A percentile compares a stretch with the other conserved stretches of the same genome.
Conservation (phyloP, 2,888 invertebrate genomes). For the Rhagophthalmus giganteus region DNA sequence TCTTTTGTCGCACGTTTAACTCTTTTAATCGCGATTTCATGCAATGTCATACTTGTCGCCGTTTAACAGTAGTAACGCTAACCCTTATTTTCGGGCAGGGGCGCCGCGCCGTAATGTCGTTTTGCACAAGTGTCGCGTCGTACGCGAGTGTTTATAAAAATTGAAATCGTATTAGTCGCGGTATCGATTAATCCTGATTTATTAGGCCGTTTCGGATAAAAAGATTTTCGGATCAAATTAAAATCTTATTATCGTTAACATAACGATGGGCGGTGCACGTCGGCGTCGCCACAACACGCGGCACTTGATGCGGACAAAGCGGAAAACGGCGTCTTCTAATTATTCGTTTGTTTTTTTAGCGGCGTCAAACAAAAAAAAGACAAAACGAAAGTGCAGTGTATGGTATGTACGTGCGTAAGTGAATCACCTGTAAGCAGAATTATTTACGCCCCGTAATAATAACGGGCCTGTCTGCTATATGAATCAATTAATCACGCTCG, state of each 20-base stretch:
- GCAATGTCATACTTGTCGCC: slow-evolving; percentile 52
- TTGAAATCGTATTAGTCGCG: slow-evolving; percentile 22
- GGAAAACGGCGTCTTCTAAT: too few relatives aligned
- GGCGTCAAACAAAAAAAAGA: too few relatives aligned
- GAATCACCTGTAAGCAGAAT: slow-evolving; percentile 51
- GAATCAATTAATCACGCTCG: slow-evolving; percentile 56
- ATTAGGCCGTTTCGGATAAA: slow-evolving; percentile 14
- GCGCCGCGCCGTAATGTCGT: neutral
- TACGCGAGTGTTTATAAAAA: slow-evolving; percentile 23
- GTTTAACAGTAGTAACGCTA: slow-evolving; percentile 40
- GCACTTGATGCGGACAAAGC: too few relatives aligned
- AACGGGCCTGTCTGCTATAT: slow-evolving; percentile 49
- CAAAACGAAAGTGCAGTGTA: too few relatives aligned
- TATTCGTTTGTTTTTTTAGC: too few relatives aligned
- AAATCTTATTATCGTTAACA: slow-evolving; percentile 6
- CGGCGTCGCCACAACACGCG: too few relatives aligned
- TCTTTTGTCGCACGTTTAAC: slow-evolving; percentile 52
- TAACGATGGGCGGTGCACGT: neutral
- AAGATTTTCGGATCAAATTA: slow-evolving; percentile 13
- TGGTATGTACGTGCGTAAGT: too few relatives aligned
- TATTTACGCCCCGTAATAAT: slow-evolving; percentile 53
- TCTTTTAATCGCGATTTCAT: slow-evolving; percentile 55
- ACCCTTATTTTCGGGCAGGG: slow-evolving; percentile 21
- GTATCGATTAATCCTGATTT: slow-evolving; percentile 26
- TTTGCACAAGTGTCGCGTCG: slow-evolving; percentile 22